Base-by-base conservation (phyloP, 2,113 vertebrate genomes). In the Saguinus imperator region DNA sequence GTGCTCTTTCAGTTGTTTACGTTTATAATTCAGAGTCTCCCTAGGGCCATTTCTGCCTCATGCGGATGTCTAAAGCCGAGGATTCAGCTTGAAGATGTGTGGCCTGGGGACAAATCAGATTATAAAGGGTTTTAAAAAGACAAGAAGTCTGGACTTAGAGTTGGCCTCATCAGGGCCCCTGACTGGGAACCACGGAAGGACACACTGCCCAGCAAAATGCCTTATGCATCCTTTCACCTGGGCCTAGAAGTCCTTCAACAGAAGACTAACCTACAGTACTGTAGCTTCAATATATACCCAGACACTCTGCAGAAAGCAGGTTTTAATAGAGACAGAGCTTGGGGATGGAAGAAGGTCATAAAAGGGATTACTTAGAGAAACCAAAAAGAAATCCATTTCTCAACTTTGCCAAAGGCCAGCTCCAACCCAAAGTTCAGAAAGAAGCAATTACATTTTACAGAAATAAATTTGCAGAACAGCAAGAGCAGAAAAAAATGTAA, bases 31-130 rank as follows among this genome's bases (percentile, higher is more conserved):
- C 72, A 16, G 52, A 83, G 52, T 35, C 10, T 87, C 57, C 61
- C 87, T 14, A 32, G 35, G 77, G 89, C 21, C 89, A 48, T 66
- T 91, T 50, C 50, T 29, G 84, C 82, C 48, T 83, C 48, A 73
- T 12, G 23, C 29, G 93, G 68, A 89, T 73, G 5, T 75, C 84
- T 43, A 87, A 80, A 84, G 45, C 52, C 77, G 64, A 75, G 10
- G 5, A 25, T n/a, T 52, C 23, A 7, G 25, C 64, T 73, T 58
- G n/a, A 88, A 90, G 37, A 90, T 45, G 37, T 81, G n/a, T 64
- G 40, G 66, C 73, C 73, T 43, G n/a, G 48, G 29, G 80, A 93
- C 82, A 96, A 88, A 68, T 35, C 32, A 89, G n/a, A 91, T 70
- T 48, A 72, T 35, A 48, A 77, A 83, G 50, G 77, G 18, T 91